These are phyloP conservation scores for Ectropis crepuscularia DNA, from an alignment of 2,888 invertebrate genomes.

Conservation along the genomic window DNA sequence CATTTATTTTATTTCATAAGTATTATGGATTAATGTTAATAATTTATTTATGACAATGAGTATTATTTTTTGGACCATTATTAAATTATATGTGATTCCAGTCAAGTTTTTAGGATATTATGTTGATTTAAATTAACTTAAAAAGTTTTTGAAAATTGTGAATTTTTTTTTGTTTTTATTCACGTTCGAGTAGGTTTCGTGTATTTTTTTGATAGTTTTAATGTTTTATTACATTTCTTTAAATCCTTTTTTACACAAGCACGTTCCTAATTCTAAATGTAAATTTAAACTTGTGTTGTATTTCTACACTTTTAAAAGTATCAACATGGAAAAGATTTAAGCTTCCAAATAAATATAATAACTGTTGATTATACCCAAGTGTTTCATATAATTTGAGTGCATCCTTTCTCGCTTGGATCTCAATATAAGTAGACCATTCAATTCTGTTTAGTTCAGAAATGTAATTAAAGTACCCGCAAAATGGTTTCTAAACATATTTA, in stretches of 20 bases:
- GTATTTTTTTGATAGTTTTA: conserved; percentile 47
- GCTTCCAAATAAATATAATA: conserved; percentile 81
- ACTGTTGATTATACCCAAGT: conserved; percentile 68
- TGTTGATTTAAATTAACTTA: conserved; percentile 22
- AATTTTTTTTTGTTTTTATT: conserved; percentile 31
- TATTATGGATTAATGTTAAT: conserved; percentile 61
- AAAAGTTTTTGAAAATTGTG: conserved; percentile 37
- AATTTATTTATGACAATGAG: conserved; percentile 60
- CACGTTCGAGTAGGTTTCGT: conserved; percentile 33
- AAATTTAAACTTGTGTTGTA: conserved; percentile 64
- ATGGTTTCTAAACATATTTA: no score
- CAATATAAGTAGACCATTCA: no score
- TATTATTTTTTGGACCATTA: conserved; percentile 71
- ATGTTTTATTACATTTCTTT: conserved; percentile 46
- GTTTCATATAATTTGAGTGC: conserved; percentile 37
- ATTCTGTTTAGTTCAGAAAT: no score
- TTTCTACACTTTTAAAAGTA: conserved; percentile 64
- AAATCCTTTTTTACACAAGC: conserved; percentile 53
- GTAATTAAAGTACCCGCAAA: no score
- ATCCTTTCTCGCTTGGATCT: conserved; percentile 3
- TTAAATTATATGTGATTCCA: conserved; percentile 56
- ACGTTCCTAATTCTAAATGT: conserved; percentile 64
- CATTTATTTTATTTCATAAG: conserved; percentile 54
- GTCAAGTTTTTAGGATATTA: conserved; percentile 38
- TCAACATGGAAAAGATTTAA: conserved; percentile 66